These are phyloP conservation scores for Xiphias gladius DNA, from an alignment of 2,113 vertebrate species.

Conservation along the genomic window DNA sequence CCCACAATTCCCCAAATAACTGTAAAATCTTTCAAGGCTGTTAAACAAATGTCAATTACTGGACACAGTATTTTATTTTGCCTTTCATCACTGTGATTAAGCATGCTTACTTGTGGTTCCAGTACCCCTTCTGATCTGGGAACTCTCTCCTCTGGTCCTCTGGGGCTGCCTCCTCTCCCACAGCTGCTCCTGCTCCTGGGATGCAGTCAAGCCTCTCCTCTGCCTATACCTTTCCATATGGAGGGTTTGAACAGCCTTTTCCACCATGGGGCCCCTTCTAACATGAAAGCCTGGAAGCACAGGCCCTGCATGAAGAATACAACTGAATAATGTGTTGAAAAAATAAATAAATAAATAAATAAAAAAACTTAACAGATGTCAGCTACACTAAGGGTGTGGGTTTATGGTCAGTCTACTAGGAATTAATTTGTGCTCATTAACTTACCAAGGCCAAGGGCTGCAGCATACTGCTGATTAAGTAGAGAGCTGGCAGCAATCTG, in stretches of 20 bases:
- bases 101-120: conserved; percentile 63
- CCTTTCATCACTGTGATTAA: not conserved
- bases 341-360: too few relatives aligned
- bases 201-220: conserved; percentile 69
- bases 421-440: not conserved
- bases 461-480: conserved; percentile 92
- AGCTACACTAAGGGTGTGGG: not conserved
- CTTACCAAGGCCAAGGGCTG: conserved; percentile 92
- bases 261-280: conserved; percentile 93
- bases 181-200: conserved; percentile 58
- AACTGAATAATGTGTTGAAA: not conserved
- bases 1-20: not conserved
- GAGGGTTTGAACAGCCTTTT: conserved; percentile 95
- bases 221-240: conserved; percentile 82
- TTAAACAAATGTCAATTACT: not conserved
- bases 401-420: not conserved
- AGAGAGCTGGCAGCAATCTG: conserved; percentile 92
- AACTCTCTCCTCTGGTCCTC: conserved; percentile 71
- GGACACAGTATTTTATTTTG: not conserved
- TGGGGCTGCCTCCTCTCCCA: conserved; percentile 75
- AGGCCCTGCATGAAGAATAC: conserved; percentile 70
- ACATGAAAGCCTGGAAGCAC: conserved; percentile 84
- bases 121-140: conserved; percentile 47
- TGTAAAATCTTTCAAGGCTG: not conserved
- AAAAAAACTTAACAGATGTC: not conserved